Evolutionary conservation across 2,888 invertebrate species (phyloP).

Genomic region (Diarsia dahlii): DNA sequence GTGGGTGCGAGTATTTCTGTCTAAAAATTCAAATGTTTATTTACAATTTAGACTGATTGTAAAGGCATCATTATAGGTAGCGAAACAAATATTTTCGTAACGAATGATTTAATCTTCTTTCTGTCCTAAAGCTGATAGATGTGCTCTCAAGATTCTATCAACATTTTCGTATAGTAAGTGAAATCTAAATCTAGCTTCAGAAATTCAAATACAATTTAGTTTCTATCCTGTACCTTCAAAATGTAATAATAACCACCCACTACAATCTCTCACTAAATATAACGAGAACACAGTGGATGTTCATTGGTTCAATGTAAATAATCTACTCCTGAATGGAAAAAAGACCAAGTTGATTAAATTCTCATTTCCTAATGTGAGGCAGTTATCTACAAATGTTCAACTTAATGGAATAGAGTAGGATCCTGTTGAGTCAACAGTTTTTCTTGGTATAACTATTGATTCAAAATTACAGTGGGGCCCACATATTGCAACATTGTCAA

Average conservation of each 20-base stretch:
- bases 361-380: too few species aligned
- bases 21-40: conserved; percentile 6
- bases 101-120: not conserved
- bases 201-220: not conserved
- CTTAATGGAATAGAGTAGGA: too few species aligned
- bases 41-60: conserved; percentile 5
- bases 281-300: conserved; percentile 2
- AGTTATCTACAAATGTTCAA: too few species aligned
- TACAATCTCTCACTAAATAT: not conserved
- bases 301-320: too few species aligned
- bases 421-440: too few species aligned
- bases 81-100: not conserved
- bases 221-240: not conserved
- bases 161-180: not conserved
- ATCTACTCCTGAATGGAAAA: too few species aligned
- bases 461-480: too few species aligned
- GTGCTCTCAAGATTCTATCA: not conserved
- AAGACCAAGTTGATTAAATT: too few species aligned
- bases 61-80: not conserved
- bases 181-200: not conserved
- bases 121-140: not conserved
- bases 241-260: not conserved
- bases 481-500: too few species aligned
- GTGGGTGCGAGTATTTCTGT: conserved; percentile 1
- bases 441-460: too few species aligned